Evolutionary conservation across 1,140 invertebrate genomes (phyloP), one percentile per base, ranked within the genome.

Genomic region (Drosophila nannoptera): DNA sequence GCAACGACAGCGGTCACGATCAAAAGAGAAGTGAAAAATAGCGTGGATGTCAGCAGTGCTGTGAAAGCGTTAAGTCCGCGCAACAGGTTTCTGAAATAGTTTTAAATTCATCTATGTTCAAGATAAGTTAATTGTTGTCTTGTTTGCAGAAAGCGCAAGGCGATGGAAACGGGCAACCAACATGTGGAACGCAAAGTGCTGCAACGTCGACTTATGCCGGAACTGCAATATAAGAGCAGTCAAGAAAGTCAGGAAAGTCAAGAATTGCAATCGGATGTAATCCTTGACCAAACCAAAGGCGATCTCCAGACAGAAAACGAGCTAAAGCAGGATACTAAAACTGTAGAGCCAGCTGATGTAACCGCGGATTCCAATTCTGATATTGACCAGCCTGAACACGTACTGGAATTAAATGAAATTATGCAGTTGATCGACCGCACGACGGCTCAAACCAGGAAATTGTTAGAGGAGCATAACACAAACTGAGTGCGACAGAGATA

Each of bases 181-280:
- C 74, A 75, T 48, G 33, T 77, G 43, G 54, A 75, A 45, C 48
- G 58, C 14, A 78, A 73, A 16, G 71, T 58, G 6, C 49, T 54
- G 7, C 65, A 71, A 50, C 77, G 81, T 6, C 38, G 49, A 0
- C 49, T 7, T 2, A 38, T 54, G 6, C 54, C 71, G 7, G 36
- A 62, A 3, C 11, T 86, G 6, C 32, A 73, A 29, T 88, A 72
- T 31, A 76, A 76, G 56, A 72, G 61, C 6, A 73, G 69, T 9
- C 22, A 22, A 22, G 22, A 3, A 22, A 22, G 22, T 22, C 22
- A 22, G 22, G 69, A 88, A 35, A 88, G 87, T 48, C 77, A 86
- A 40, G 86, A 87, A 32, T 43, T 56, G 2, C n/a, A 49, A 5
- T 5, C 65, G 0, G 46, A 45, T 1, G 52, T 53, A 0, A 40